Evolutionary conservation across 2,888 invertebrate genomes (phyloP).

Genomic region (Parnassius glacialis): DNA sequence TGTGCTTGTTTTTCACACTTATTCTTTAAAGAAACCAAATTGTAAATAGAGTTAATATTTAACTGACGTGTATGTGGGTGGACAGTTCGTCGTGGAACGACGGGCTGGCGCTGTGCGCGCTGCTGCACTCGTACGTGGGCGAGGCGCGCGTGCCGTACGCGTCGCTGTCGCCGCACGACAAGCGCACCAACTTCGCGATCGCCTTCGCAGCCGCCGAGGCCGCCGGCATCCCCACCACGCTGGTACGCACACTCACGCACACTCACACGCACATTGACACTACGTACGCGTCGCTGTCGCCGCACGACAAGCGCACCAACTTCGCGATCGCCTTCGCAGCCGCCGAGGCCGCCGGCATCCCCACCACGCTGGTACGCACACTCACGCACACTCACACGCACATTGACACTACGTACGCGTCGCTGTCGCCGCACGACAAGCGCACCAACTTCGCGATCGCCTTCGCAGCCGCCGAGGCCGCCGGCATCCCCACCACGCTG

Average conservation of each 20-base stretch:
- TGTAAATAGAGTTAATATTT: too few relatives aligned
- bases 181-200: constrained; percentile 92
- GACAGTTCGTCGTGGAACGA: constrained; percentile 95
- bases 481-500: constrained; percentile 93
- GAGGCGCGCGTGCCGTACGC: constrained; percentile 92
- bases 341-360: constrained; percentile 95
- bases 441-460: constrained; percentile 94
- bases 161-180: constrained; percentile 88
- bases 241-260: constrained; percentile 82
- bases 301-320: constrained; percentile 91
- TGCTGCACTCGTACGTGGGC: constrained; percentile 92
- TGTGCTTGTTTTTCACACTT: too few relatives aligned
- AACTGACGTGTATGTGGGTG: neutral
- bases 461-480: constrained; percentile 95
- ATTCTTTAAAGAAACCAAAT: too few relatives aligned
- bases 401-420: constrained; percentile 82
- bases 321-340: constrained; percentile 95
- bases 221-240: constrained; percentile 92
- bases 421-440: constrained; percentile 89
- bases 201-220: constrained; percentile 96
- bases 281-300: constrained; percentile 77
- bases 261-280: neutral
- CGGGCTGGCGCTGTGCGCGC: constrained; percentile 94
- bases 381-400: neutral
- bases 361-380: constrained; percentile 89